phyloP scores from a whole-genome alignment of 2,113 vertebrate species.

The Odontesthes bonariensis region DNA sequence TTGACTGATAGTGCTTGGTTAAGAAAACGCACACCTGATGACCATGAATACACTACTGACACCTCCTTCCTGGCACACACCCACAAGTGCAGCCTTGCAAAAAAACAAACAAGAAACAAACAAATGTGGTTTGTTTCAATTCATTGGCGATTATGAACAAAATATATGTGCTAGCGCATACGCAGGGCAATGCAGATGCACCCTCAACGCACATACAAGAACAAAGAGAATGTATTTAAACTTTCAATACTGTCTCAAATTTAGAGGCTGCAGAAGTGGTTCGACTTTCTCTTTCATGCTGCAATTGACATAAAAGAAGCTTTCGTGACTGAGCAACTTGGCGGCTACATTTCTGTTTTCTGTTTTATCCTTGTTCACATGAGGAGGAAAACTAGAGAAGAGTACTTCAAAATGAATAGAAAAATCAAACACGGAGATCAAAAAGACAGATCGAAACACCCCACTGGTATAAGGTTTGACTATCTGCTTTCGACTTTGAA shows the following conservation, averaged over 20 bases:
- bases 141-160: conserved; percentile 24
- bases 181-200: not conserved
- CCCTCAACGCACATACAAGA: conserved; percentile 19
- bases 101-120: conserved; percentile 17
- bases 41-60: conserved; percentile 37
- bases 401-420: conserved; percentile 77
- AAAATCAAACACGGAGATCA: conserved; percentile 73
- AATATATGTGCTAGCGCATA: not conserved
- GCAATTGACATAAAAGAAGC: conserved; percentile 62
- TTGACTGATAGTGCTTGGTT: conserved; percentile 25
- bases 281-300: conserved; percentile 52
- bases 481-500: conserved; percentile 58
- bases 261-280: conserved; percentile 53
- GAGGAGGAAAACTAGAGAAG: conserved; percentile 64
- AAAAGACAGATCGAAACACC: conserved; percentile 63
- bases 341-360: conserved; percentile 70
- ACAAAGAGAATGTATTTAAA: conserved; percentile 71
- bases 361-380: conserved; percentile 76
- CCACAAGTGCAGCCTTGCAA: conserved; percentile 16
- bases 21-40: conserved; percentile 54
- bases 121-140: conserved; percentile 5
- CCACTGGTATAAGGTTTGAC: conserved; percentile 57
- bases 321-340: conserved; percentile 40
- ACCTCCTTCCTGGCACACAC: conserved; percentile 50
- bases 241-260: conserved; percentile 37